A percentile compares a stretch with the other conserved stretches of the same genome.
Conservation (phyloP, 2,888 invertebrate species). For the Nymphalis c-album region DNA sequence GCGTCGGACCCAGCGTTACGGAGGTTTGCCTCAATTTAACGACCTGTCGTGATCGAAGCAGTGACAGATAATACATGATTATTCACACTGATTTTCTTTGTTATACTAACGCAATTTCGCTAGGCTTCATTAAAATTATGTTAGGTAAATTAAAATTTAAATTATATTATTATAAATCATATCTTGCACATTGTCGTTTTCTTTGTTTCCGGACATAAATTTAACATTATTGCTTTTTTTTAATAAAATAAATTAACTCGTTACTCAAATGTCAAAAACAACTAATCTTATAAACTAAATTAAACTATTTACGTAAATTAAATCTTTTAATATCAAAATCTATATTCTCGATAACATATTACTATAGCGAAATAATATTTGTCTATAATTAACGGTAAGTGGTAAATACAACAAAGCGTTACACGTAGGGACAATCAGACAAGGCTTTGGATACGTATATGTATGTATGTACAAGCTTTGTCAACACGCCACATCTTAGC, state of each 20-base stretch:
- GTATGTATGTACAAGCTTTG: slow-evolving; percentile 18
- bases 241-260: too few species aligned
- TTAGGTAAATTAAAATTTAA: too few species aligned
- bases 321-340: too few species aligned
- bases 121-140: background rate
- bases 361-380: background rate
- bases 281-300: too few species aligned
- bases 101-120: background rate
- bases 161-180: too few species aligned
- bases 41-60: slow-evolving; percentile 4
- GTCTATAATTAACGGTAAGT: slow-evolving; percentile 6
- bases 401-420: slow-evolving; percentile 4
- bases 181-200: too few species aligned
- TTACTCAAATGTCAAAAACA: too few species aligned
- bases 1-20: background rate
- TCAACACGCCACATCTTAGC: slow-evolving; percentile 32
- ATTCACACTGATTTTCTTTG: background rate
- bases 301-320: too few species aligned
- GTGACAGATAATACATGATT: background rate
- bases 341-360: background rate
- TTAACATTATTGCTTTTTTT: too few species aligned
- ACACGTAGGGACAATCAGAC: slow-evolving; percentile 12
- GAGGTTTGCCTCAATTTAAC: slow-evolving; percentile 10
- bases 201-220: too few species aligned
- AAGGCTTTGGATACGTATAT: slow-evolving; percentile 4